A percentile compares a stretch with the other conserved stretches of the same genome.
Evolutionary conservation across 2,888 invertebrate species (phyloP).

Genomic region (Philaethria dido): DNA sequence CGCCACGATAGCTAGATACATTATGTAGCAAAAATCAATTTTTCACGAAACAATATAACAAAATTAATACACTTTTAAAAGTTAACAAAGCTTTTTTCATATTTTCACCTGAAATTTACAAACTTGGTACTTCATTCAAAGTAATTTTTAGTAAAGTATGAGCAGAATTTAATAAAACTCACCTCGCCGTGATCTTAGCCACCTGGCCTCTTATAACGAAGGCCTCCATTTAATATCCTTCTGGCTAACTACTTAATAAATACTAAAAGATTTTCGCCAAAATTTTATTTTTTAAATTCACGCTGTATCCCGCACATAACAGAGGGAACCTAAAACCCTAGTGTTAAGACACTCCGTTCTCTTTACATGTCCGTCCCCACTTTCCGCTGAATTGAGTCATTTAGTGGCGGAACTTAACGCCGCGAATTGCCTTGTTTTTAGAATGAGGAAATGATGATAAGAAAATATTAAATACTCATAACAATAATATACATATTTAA

Average conservation of each 20-base stretch:
- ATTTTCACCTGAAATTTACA: conserved; percentile 14
- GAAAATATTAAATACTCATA: too few species aligned
- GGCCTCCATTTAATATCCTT: conserved; percentile 40
- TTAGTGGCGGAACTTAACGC: too few species aligned
- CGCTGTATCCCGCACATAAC: too few species aligned
- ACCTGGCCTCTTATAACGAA: conserved; percentile 42
- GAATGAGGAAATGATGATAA: too few species aligned
- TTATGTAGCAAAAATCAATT: background rate
- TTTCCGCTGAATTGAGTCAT: too few species aligned
- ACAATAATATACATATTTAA: too few species aligned
- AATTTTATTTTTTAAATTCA: too few species aligned
- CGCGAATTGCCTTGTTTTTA: too few species aligned
- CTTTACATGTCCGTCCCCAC: too few species aligned
- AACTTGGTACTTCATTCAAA: conserved; percentile 24
- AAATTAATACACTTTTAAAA: conserved; percentile 6
- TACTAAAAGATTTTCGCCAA: conserved; percentile 32
- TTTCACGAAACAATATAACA: background rate
- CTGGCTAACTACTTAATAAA: conserved; percentile 34
- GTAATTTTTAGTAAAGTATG: conserved; percentile 32
- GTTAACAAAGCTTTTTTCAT: conserved; percentile 14
- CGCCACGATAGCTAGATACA: too few species aligned
- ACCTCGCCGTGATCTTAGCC: conserved; percentile 34
- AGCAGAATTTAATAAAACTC: conserved; percentile 40
- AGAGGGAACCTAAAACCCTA: too few species aligned
- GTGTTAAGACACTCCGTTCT: too few species aligned